These are phyloP conservation scores for Caenorhabditis plicata DNA, from an alignment of 2,888 invertebrate species.

Conservation along the genomic window DNA sequence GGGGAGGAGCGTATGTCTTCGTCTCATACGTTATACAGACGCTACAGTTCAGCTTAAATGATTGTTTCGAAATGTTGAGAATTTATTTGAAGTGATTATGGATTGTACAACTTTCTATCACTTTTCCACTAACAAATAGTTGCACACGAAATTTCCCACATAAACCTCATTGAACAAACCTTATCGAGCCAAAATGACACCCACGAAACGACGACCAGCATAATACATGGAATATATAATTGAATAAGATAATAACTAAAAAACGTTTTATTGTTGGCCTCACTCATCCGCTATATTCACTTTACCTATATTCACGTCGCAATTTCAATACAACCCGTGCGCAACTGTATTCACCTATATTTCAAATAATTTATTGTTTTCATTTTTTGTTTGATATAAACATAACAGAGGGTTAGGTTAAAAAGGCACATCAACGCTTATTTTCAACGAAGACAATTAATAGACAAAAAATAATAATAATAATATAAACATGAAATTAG, in stretches of 20 bases:
- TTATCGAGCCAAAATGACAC: slow-evolving; percentile 65
- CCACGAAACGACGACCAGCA: slow-evolving; percentile 77
- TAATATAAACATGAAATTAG: slow-evolving; percentile 1
- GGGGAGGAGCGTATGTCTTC: too few species aligned
- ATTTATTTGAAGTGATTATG: too few species aligned
- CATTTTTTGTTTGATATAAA: background rate
- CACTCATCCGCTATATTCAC: background rate
- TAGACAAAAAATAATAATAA: background rate
- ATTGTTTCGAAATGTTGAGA: too few species aligned
- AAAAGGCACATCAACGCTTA: slow-evolving; percentile 5
- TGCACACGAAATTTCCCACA: too few species aligned
- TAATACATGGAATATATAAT: slow-evolving; percentile 94
- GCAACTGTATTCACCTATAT: slow-evolving; percentile 64
- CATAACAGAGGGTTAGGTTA: background rate
- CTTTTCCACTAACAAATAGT: too few species aligned
- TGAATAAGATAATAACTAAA: slow-evolving; percentile 70
- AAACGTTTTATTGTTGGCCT: slow-evolving; percentile 3
- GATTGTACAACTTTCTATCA: too few species aligned
- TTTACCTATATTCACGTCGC: slow-evolving; percentile 62
- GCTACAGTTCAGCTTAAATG: too few species aligned
- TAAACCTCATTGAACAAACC: too few species aligned
- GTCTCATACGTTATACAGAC: too few species aligned
- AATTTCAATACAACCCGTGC: slow-evolving; percentile 58
- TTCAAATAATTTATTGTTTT: background rate
- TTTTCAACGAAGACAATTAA: too few species aligned